Conservation (phyloP, 2,113 vertebrate genomes). For the Elgaria multicarinata region DNA sequence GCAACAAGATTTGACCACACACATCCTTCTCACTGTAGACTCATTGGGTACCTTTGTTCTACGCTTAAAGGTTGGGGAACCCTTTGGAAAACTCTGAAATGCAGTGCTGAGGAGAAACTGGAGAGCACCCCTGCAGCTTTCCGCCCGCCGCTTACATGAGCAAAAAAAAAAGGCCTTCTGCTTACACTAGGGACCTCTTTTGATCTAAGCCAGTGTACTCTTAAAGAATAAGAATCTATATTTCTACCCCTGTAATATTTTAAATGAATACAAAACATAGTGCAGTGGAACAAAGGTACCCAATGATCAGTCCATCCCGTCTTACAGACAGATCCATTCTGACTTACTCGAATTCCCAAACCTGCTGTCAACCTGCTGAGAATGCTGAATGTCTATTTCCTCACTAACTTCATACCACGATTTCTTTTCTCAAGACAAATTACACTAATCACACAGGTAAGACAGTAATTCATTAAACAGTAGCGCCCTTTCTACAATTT, state of each 20-base stretch:
- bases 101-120: not conserved
- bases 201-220: not conserved
- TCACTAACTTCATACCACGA: conserved; percentile 33
- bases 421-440: conserved; percentile 37
- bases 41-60: not conserved
- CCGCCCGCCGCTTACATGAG: no score
- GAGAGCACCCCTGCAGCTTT: not conserved
- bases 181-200: not conserved
- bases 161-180: not conserved
- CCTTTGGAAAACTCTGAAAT: not conserved
- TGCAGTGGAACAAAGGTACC: no score
- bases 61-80: no score
- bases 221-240: not conserved
- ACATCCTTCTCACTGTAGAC: not conserved
- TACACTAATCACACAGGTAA: conserved; percentile 32
- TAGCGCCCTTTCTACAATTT: conserved; percentile 28
- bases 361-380: conserved; percentile 42
- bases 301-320: not conserved
- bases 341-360: conserved; percentile 36
- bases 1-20: not conserved
- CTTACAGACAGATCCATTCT: conserved; percentile 9
- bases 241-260: not conserved
- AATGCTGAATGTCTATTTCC: conserved; percentile 21
- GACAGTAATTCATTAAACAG: conserved; percentile 18
- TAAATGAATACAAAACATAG: not conserved